These are phyloP conservation scores for Mugil cephalus DNA, from an alignment of 2,113 vertebrate genomes.

Conservation along the genomic window DNA sequence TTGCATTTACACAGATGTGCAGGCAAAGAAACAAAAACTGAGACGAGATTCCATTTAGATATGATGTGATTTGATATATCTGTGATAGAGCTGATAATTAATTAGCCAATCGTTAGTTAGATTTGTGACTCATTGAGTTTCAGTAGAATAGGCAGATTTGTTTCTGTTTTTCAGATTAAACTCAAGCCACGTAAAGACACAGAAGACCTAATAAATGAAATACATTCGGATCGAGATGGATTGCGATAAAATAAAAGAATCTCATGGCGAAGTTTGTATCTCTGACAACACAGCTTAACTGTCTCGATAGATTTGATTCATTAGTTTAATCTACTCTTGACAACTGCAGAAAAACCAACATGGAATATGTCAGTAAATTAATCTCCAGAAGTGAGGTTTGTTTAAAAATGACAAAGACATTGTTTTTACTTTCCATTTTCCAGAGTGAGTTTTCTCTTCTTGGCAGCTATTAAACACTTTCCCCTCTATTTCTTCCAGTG, in stretches of 20 bases:
- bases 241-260: too few relatives aligned
- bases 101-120: too few relatives aligned
- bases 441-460: not conserved
- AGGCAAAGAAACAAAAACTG: too few relatives aligned
- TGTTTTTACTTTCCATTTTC: not conserved
- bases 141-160: too few relatives aligned
- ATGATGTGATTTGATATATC: too few relatives aligned
- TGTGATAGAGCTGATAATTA: too few relatives aligned
- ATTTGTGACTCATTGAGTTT: too few relatives aligned
- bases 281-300: not conserved
- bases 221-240: not conserved
- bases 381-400: slow-evolving; percentile 11
- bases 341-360: not conserved
- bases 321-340: not conserved
- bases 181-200: not conserved
- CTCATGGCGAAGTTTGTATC: not conserved
- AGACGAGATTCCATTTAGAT: too few relatives aligned
- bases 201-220: not conserved
- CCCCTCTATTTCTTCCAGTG: not conserved
- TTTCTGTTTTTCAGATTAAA: too few relatives aligned
- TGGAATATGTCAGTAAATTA: not conserved
- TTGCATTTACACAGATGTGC: too few relatives aligned
- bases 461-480: not conserved
- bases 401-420: not conserved
- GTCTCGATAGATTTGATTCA: not conserved